A percentile compares a stretch with the other conserved stretches of the same genome.
phyloP scores from a whole-genome alignment of 2,888 invertebrate species.

The Lacanobia oleracea region DNA sequence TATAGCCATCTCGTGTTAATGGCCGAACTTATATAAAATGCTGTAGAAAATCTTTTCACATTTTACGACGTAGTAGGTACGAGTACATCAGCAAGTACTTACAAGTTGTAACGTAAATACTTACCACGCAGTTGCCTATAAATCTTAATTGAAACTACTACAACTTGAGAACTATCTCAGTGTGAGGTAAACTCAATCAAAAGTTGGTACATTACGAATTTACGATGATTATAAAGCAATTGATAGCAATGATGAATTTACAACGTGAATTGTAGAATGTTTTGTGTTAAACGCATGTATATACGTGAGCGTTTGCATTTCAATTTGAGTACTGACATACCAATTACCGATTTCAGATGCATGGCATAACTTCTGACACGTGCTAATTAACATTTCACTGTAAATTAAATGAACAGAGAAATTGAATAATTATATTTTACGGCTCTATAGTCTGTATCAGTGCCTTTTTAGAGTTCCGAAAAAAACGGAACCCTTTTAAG shows the following conservation, averaged over 20 bases:
- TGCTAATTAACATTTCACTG: slow-evolving; percentile 13
- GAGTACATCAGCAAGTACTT: slow-evolving; percentile 48
- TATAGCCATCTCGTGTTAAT: slow-evolving; percentile 59
- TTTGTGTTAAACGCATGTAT: slow-evolving; percentile 21
- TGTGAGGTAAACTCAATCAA: slow-evolving; percentile 60
- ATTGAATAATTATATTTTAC: neutral
- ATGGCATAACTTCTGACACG: slow-evolving; percentile 24
- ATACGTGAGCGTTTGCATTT: slow-evolving; percentile 35
- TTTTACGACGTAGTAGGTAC: slow-evolving; percentile 45
- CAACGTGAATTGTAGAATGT: slow-evolving; percentile 18
- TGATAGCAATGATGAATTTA: slow-evolving; percentile 32
- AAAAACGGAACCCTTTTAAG: too few species aligned
- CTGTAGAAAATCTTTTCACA: slow-evolving; percentile 51
- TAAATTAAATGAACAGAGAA: slow-evolving; percentile 15
- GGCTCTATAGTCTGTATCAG: neutral
- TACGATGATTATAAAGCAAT: slow-evolving; percentile 57
- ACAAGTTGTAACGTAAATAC: slow-evolving; percentile 60
- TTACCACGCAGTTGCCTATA: slow-evolving; percentile 47
- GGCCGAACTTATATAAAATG: slow-evolving; percentile 52
- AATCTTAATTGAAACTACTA: slow-evolving; percentile 67
- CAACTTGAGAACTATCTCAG: slow-evolving; percentile 63
- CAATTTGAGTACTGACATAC: slow-evolving; percentile 34
- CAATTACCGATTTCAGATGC: slow-evolving; percentile 27
- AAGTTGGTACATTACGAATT: slow-evolving; percentile 61
- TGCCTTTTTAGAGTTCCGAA: too few species aligned